Percentiles rank a stretch among this genome's conserved stretches.
phyloP scores from a whole-genome alignment of 30 jellyfish, hydroid and myxozoan genomes.

The Cassiopea xamachana region DNA sequence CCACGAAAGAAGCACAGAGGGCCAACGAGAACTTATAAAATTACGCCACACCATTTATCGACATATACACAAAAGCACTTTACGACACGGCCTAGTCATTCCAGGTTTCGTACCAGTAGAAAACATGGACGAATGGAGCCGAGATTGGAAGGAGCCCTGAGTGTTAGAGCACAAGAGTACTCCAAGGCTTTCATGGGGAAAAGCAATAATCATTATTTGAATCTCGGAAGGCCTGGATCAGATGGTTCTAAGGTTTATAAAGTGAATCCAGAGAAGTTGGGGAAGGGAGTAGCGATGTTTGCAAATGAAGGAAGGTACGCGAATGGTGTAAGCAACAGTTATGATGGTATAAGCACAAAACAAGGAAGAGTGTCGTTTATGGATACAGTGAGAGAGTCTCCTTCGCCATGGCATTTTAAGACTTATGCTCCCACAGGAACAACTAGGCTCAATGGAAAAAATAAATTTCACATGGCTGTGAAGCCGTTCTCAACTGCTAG shows the following conservation, averaged over 20 bases:
- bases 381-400: not conserved
- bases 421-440: not conserved
- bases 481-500: not conserved
- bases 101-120: not conserved
- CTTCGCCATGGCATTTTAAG: not conserved
- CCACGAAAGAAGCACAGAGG: constrained; percentile 1
- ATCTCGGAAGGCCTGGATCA: not conserved
- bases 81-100: not conserved
- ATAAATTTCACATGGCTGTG: not conserved
- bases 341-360: not conserved
- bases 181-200: not conserved
- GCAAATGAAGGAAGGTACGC: not conserved
- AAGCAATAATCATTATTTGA: not conserved
- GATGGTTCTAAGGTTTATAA: not conserved
- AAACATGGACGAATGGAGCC: not conserved
- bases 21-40: not conserved
- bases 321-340: no score
- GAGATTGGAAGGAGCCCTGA: not conserved
- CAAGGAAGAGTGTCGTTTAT: not conserved
- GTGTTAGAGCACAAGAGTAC: not conserved
- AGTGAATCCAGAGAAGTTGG: not conserved
- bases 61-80: not conserved
- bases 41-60: not conserved
- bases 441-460: not conserved
- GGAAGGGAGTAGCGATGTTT: not conserved